Conservation (phyloP, 2,797 vertebrate genomes). For the Limnodromus scolopaceus region DNA sequence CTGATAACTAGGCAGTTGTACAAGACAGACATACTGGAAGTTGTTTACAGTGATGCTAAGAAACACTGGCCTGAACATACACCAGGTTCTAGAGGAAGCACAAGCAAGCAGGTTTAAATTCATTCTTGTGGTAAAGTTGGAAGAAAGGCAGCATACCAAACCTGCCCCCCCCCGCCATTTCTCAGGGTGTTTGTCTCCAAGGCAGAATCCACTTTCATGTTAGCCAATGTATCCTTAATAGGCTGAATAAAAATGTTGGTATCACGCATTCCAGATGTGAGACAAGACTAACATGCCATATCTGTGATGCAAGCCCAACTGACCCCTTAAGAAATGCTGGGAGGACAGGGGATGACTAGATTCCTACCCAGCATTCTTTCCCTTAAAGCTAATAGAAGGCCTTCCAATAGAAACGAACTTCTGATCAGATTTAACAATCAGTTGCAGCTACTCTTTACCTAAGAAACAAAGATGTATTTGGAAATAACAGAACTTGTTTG, state of each 20-base stretch:
- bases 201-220: background rate
- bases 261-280: background rate
- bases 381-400: background rate
- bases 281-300: constrained; percentile 17
- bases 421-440: background rate
- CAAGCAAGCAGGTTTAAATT: background rate
- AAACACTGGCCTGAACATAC: background rate
- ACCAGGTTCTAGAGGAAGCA: background rate
- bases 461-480: background rate
- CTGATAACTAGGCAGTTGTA: background rate
- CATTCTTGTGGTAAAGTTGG: background rate
- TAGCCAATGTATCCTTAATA: background rate
- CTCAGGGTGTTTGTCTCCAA: background rate
- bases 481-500: background rate
- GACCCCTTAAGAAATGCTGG: constrained; percentile 21
- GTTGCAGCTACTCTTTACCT: background rate
- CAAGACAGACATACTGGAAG: background rate
- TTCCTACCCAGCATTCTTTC: background rate
- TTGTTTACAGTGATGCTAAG: background rate
- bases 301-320: background rate
- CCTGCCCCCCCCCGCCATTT: background rate
- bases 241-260: background rate
- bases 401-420: background rate
- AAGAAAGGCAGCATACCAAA: background rate
- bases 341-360: constrained; percentile 1